Evolutionary conservation across 1,140 invertebrate species (phyloP).

Genomic region (Belonocnema kinseyi): DNA sequence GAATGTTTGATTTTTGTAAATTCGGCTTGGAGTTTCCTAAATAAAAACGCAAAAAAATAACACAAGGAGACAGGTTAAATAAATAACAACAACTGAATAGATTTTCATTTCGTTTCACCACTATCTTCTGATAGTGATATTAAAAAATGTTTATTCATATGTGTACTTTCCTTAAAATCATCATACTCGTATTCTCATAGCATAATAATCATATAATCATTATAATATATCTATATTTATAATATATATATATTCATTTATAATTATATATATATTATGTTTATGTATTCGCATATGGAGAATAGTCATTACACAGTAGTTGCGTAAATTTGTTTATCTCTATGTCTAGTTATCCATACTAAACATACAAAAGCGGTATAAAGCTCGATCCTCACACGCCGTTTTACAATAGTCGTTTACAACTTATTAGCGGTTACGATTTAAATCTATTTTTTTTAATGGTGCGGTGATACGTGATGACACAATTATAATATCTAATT

Average conservation of each 20-base stretch:
- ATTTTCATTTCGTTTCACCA: conserved; percentile 71
- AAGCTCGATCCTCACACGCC: conserved; percentile 74
- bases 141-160: conserved; percentile 76
- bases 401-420: conserved; percentile 59
- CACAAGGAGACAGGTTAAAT: conserved; percentile 5
- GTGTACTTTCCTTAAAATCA: conserved; percentile 76
- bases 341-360: conserved; percentile 72
- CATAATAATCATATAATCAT: conserved; percentile 71
- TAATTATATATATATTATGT: conserved; percentile 62
- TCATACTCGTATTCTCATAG: conserved; percentile 73
- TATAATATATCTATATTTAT: conserved; percentile 64
- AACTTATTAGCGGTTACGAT: conserved; percentile 56
- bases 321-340: conserved; percentile 67
- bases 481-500: conserved; percentile 34
- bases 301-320: conserved; percentile 71
- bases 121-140: conserved; percentile 70
- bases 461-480: conserved; percentile 28
- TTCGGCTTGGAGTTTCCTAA: not conserved
- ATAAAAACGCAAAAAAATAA: not conserved
- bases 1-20: no score
- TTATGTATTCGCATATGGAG: conserved; percentile 64
- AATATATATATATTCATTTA: conserved; percentile 51
- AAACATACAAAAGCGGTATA: conserved; percentile 75
- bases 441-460: conserved; percentile 34
- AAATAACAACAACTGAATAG: conserved; percentile 47